Evolutionary conservation across 2,113 vertebrate species (phyloP).

Genomic region (Tamias sibiricus): DNA sequence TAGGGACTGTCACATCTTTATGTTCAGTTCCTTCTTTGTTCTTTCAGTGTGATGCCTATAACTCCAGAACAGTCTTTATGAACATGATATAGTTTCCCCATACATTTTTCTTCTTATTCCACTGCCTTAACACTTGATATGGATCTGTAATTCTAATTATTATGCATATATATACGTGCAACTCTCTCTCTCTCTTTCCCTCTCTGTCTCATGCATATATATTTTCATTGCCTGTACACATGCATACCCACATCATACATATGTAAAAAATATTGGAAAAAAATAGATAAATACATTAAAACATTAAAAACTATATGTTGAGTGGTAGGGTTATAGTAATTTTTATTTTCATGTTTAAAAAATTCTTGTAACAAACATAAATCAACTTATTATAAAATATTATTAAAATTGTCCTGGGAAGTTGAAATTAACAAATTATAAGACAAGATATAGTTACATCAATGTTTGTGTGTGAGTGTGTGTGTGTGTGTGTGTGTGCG

Average conservation of each 20-base stretch:
- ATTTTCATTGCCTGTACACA: not conserved
- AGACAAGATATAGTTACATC: not conserved
- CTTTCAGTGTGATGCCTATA: not conserved
- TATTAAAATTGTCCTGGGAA: not conserved
- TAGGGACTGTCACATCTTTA: not conserved
- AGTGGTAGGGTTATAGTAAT: not conserved
- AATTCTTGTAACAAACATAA: not conserved
- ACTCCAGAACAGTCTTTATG: not conserved
- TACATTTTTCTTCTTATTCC: not conserved
- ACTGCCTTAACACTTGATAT: not conserved
- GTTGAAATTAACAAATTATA: not conserved
- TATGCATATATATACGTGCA: not conserved
- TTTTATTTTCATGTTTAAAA: conserved; percentile 6
- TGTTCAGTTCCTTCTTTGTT: not conserved
- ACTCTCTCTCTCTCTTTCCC: no score
- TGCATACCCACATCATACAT: not conserved
- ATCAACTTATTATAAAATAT: not conserved
- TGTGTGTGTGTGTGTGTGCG: not conserved
- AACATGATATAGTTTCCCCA: not conserved
- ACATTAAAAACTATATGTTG: not conserved
- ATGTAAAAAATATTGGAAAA: not conserved
- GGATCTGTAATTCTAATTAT: not conserved
- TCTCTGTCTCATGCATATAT: not conserved
- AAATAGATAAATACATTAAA: conserved; percentile 15
- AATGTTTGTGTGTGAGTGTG: not conserved